These are phyloP conservation scores for Cyphomyrus discorhynchus DNA, from an alignment of 2,113 vertebrate species.

Conservation along the genomic window DNA sequence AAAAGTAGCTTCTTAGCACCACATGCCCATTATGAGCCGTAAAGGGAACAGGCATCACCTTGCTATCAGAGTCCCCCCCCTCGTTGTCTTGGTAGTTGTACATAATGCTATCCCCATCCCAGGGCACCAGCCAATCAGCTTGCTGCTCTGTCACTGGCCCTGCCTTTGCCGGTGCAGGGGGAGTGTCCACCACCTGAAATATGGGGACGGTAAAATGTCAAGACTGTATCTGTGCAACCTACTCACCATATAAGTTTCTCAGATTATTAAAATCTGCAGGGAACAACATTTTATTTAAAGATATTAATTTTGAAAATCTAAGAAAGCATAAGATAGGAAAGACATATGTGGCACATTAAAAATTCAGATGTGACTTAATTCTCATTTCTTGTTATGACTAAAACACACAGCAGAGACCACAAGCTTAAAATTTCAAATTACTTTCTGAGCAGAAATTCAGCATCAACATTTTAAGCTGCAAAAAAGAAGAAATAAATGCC, in stretches of 20 bases:
- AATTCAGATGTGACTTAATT: background rate
- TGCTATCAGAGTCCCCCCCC: slow-evolving; percentile 64
- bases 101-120: slow-evolving; percentile 61
- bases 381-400: background rate
- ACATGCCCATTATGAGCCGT: background rate
- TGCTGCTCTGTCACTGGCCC: slow-evolving; percentile 27
- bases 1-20: background rate
- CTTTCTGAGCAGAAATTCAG: background rate
- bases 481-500: background rate
- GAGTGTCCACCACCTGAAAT: slow-evolving; percentile 37
- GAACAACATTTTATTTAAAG: background rate
- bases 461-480: background rate
- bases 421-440: background rate
- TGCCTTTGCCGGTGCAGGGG: slow-evolving; percentile 33
- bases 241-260: background rate
- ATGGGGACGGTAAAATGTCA: slow-evolving; percentile 11
- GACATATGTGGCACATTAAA: background rate
- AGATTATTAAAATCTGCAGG: background rate
- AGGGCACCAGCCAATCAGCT: slow-evolving; percentile 41
- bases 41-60: slow-evolving; percentile 49
- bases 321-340: background rate
- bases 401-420: background rate
- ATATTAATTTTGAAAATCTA: background rate
- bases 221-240: background rate
- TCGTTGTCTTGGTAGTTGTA: slow-evolving; percentile 63